Evolutionary conservation across 30 jellyfish, hydroid and myxozoan species (phyloP).

Genomic region (Aurelia coerulea): DNA sequence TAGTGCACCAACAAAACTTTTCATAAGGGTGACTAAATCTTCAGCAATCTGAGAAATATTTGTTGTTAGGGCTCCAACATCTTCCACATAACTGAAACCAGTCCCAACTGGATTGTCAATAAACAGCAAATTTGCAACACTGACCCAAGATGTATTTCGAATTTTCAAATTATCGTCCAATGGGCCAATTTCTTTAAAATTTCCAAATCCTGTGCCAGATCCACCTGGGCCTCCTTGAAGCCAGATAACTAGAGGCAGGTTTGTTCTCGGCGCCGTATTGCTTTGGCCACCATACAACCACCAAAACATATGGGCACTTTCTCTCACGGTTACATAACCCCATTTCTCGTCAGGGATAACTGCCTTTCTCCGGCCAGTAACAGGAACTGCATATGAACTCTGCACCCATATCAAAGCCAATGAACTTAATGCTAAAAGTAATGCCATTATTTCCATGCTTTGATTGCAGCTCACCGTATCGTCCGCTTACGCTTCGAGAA

Average conservation of each 20-base stretch:
- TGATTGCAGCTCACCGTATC: too few species aligned
- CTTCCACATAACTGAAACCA: slow-evolving; percentile 90
- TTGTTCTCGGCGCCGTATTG: slow-evolving; percentile 23
- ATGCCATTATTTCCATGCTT: too few species aligned
- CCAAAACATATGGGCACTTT: slow-evolving; percentile 96
- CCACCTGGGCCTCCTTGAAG: slow-evolving; percentile 99
- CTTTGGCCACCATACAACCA: slow-evolving; percentile 89
- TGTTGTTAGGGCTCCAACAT: slow-evolving; percentile 69
- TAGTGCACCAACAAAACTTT: slow-evolving; percentile 38
- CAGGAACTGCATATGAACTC: too few species aligned
- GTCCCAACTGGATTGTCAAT: slow-evolving; percentile 96
- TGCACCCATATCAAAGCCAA: too few species aligned
- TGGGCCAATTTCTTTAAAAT: slow-evolving; percentile 89
- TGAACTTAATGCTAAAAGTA: too few species aligned
- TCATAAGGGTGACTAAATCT: slow-evolving; percentile 69
- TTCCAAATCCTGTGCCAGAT: slow-evolving; percentile 91
- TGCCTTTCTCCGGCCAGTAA: background rate
- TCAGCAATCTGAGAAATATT: slow-evolving; percentile 89
- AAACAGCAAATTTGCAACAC: slow-evolving; percentile 72
- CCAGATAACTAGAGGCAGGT: slow-evolving; percentile 85
- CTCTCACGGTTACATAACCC: slow-evolving; percentile 91
- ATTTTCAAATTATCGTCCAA: slow-evolving; percentile 70
- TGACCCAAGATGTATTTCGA: slow-evolving; percentile 83
- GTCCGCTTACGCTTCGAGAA: too few species aligned
- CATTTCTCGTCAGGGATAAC: slow-evolving; percentile 87